phyloP scores from a whole-genome alignment of 2,797 vertebrate species.

The Merluccius polli region DNA sequence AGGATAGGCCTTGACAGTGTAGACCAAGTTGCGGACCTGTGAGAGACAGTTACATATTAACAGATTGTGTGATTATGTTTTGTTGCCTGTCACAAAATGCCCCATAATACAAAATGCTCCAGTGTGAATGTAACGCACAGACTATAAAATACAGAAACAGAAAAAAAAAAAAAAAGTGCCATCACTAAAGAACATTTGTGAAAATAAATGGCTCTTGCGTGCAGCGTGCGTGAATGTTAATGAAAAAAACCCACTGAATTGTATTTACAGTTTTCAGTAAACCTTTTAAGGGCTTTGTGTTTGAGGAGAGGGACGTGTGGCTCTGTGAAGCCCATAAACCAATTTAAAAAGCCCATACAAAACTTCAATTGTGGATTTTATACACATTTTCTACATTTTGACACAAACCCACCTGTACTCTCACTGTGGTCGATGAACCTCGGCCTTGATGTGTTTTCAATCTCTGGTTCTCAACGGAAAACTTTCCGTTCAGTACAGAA shows the following conservation, averaged over 20 bases:
- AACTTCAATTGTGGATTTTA: too few relatives aligned
- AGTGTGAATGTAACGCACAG: too few relatives aligned
- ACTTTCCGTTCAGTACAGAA: conserved; percentile 78
- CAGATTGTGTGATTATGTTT: neutral
- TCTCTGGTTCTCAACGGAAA: conserved; percentile 76
- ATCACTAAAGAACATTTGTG: too few relatives aligned
- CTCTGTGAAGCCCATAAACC: too few relatives aligned
- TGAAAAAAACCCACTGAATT: neutral
- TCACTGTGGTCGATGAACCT: conserved; percentile 74
- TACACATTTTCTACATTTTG: neutral
- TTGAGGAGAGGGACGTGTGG: too few relatives aligned
- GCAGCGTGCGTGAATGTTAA: neutral
- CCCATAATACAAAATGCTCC: too few relatives aligned
- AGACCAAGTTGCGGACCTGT: conserved; percentile 81
- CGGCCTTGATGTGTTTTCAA: conserved; percentile 85
- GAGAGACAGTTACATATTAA: conserved; percentile 11
- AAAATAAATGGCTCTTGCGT: neutral
- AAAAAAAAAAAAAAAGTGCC: too few relatives aligned
- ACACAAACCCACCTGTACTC: conserved; percentile 75
- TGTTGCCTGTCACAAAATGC: neutral
- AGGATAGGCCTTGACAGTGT: conserved; percentile 76
- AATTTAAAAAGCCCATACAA: neutral
- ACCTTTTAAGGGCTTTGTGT: too few relatives aligned
- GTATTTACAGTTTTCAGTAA: too few relatives aligned
- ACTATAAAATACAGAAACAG: too few relatives aligned